Evolutionary conservation across 2,113 vertebrate species (phyloP).

Genomic region (Poeciliopsis retropinna): DNA sequence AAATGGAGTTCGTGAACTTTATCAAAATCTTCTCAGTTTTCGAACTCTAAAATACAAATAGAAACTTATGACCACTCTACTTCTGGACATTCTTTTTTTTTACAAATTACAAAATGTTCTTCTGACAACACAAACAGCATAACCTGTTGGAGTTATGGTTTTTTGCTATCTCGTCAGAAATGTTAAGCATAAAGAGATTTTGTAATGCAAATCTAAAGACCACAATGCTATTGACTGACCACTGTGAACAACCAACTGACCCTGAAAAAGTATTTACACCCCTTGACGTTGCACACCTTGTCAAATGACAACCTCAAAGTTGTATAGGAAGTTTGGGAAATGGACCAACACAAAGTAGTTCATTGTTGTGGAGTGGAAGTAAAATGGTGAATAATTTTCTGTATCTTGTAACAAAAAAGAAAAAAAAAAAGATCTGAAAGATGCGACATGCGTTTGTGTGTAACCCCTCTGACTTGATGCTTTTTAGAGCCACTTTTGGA

Average conservation of each 20-base stretch:
- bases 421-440: neutral
- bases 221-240: no score
- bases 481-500: neutral
- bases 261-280: neutral
- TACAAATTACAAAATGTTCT: no score
- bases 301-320: no score
- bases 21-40: neutral
- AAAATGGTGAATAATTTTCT: no score
- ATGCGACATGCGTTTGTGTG: neutral
- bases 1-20: no score
- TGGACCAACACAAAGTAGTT: neutral
- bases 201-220: neutral
- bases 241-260: neutral
- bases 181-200: neutral
- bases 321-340: neutral
- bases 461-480: neutral
- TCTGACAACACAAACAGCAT: no score
- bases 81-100: no score
- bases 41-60: neutral
- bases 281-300: neutral
- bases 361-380: neutral
- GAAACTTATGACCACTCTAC: neutral
- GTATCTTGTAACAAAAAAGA: no score
- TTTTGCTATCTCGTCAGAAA: neutral
- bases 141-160: no score